These are phyloP conservation scores for Microcebus lehilahytsara DNA, from an alignment of 2,113 vertebrate genomes.

Conservation along the genomic window DNA sequence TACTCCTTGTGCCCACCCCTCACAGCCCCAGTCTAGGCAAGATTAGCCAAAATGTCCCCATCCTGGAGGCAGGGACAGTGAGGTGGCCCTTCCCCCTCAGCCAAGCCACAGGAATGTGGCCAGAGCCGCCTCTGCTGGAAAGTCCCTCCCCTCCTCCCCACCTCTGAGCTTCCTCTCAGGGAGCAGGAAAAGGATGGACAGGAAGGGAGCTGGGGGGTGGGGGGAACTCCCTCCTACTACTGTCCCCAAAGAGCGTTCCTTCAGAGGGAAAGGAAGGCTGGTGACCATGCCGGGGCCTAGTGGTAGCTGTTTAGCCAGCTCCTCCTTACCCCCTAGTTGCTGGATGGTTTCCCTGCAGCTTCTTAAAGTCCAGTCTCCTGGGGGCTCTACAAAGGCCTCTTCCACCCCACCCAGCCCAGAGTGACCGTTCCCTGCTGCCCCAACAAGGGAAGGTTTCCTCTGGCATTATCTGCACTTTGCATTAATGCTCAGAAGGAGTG, in stretches of 20 bases:
- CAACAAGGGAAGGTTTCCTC: background rate
- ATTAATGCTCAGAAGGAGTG: background rate
- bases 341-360: background rate
- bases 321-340: background rate
- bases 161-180: constrained; percentile 42
- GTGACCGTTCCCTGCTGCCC: background rate
- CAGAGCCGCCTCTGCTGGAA: constrained; percentile 39
- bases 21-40: background rate
- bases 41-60: background rate
- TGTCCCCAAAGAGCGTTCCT: background rate
- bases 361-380: background rate
- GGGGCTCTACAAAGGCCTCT: background rate
- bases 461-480: background rate
- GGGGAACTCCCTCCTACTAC: background rate
- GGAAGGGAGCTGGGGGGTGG: background rate
- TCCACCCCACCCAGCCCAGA: background rate
- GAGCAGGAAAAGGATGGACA: constrained; percentile 46
- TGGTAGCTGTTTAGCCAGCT: background rate
- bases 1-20: background rate
- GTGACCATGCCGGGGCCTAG: background rate
- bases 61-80: background rate
- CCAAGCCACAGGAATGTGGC: constrained; percentile 68
- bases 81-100: constrained; percentile 6
- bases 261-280: background rate
- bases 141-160: constrained; percentile 45